Evolutionary conservation across 2,113 vertebrate species (phyloP), one percentile per base, ranked within the genome.

Genomic region (Actenoides lindsayi): DNA sequence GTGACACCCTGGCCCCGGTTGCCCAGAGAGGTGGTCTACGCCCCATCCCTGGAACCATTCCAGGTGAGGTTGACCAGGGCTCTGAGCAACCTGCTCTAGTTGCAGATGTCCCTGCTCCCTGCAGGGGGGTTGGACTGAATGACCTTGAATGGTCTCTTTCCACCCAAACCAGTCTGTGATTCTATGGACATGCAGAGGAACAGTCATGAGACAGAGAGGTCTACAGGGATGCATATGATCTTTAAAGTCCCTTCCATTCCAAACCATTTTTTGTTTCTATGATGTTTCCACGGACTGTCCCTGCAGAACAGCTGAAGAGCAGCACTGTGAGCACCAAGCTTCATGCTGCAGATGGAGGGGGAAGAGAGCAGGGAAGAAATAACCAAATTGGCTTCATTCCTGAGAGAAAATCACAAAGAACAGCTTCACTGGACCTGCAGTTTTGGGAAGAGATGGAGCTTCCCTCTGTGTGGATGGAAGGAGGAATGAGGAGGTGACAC

Each of bases 391-490:
- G 48, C n/a, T 60, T 24, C 35, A 18, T 21, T 73, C 41, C 6
- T 37, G 1, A 10, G 56, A 50, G 68, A 54, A 59, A 83, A 74
- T 48, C 31, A 21, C 28, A 60, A 24, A 18, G 30, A 67, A 50
- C 3, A 19, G 1, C 44, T 57, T 17, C 69, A 17, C 24, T 4
- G 1, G 19, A 18, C 27, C 83, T 16, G 23, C 64, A 20, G 65
- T 0, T 13, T 5, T 0, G 0, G 62, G 42, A 59, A 48, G 42
- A 73, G 75, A 16, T 6, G 57, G 77, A 78, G 37, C 27, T 57
- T 64, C 21, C 60, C 9, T 51, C 46, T 12, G 39, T 18, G 25
- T 3, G 11, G 33, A 14, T 39, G 44, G 50, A 69, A 69, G 50
- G 11, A 41, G 17, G 18, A 60, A 57, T 6, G 17, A 18, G 37